Conservation (phyloP, 2,888 invertebrate species). For the Ornithoptera priamus region DNA sequence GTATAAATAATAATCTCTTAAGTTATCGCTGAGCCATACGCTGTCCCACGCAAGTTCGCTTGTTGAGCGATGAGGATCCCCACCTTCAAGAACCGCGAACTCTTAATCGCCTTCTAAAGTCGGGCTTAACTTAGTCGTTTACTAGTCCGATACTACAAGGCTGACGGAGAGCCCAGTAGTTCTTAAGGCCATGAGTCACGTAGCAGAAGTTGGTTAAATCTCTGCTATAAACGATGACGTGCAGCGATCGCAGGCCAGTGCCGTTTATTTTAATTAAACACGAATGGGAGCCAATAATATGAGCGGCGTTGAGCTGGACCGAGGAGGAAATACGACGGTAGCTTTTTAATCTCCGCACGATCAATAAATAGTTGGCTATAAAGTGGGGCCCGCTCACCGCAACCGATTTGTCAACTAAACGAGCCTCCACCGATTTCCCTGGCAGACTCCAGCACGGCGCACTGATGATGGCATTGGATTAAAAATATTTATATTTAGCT, state of each 20-base stretch:
- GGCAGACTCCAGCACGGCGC: constrained; percentile 11
- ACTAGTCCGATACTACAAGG: too few species aligned
- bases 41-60: too few species aligned
- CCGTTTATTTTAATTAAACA: constrained; percentile 35
- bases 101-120: too few species aligned
- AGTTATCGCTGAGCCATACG: too few species aligned
- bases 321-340: constrained; percentile 33
- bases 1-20: too few species aligned
- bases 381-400: constrained; percentile 32
- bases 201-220: too few species aligned
- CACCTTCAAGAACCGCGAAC: too few species aligned
- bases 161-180: too few species aligned
- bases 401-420: constrained; percentile 38
- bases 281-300: constrained; percentile 34
- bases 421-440: constrained; percentile 34
- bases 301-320: constrained; percentile 33
- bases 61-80: too few species aligned
- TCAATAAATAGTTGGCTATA: constrained; percentile 34
- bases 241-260: not conserved
- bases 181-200: too few species aligned
- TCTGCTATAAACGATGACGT: too few species aligned
- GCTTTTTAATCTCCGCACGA: constrained; percentile 35
- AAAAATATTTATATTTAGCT: constrained; percentile 27
- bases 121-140: too few species aligned
- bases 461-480: constrained; percentile 27